These are phyloP conservation scores for Xerus rutilus DNA, from an alignment of 2,797 vertebrate genomes.

Conservation along the genomic window DNA sequence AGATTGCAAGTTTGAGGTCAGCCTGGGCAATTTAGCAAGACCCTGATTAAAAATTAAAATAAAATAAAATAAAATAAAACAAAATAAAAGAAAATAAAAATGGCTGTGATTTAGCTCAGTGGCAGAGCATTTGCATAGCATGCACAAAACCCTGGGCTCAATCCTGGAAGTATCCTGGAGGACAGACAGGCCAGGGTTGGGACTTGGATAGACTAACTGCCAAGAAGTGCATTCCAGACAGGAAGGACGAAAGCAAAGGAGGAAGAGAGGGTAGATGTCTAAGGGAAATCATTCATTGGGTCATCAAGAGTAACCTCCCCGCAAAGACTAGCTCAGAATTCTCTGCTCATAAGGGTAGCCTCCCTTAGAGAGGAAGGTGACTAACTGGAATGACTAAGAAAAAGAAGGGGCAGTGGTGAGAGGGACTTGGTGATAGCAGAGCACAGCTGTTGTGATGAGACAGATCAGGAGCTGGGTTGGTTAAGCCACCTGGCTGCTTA, in stretches of 20 bases:
- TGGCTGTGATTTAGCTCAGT: background rate
- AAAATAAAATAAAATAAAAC: no score
- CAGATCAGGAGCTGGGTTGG: background rate
- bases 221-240: background rate
- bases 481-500: background rate
- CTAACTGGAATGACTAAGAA: no score
- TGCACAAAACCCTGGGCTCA: background rate
- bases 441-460: background rate
- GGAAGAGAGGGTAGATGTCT: background rate
- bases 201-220: background rate
- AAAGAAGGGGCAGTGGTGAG: background rate
- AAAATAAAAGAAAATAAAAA: no score
- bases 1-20: background rate
- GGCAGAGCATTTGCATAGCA: background rate
- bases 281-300: background rate
- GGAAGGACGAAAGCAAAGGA: background rate
- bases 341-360: no score
- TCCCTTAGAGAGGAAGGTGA: no score
- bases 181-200: background rate
- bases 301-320: no score
- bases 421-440: background rate
- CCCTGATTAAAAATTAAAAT: background rate
- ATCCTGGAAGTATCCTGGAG: background rate
- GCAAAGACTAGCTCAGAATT: no score
- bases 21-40: background rate